Evolutionary conservation across 2,797 vertebrate genomes (phyloP), one percentile per base, ranked within the genome.

Genomic region (Benthosema pterotum): DNA sequence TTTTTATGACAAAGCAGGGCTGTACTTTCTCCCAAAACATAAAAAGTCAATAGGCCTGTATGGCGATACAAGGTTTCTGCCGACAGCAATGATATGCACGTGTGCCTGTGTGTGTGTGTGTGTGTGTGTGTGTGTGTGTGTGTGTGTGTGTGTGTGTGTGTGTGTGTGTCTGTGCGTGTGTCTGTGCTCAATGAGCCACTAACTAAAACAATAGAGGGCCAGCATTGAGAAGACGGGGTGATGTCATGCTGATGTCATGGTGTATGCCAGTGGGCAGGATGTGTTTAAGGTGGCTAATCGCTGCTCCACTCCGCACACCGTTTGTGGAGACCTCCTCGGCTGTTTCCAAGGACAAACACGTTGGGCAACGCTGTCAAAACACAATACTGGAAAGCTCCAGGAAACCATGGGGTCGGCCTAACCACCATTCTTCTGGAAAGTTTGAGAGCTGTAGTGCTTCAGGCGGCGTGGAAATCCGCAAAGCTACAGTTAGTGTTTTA

Each of bases 371-470:
- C 83, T 86, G 79, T 79, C 38, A 84, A 88, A 91, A 87, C 80
- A 89, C 49, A 45, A 84, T 83, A 55, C 82, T 82, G 89, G 88
- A 87, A 87, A 90, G 67, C 79, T 72, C 63, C 73, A 81, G 84
- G 85, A 74, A 75, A 25, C 71, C 72, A 69, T 53, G 45, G 69
- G 78, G 75, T 83, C 73, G 67, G 48, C 74, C 65, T 72, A 78
- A 78, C 83, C 80, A 60, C 67, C 32, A 2, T 59, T 67, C 74
- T 65, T 42, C 53, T 87, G 88, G 87, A 89, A 91, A 90, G 67
- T 87, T 77, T 89, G 87, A 90, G 78, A 7, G 51, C 32, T 53
- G 52, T 52, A 66, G 74, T 50, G 60, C 53, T 45, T 81, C 76
- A 78, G 82, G 74, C 38, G 65, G 48, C 47, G 71, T 60, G 65